Evolutionary conservation across 1,140 invertebrate genomes (phyloP), one percentile per base, ranked within the genome.

Genomic region (Penaeus indicus): DNA sequence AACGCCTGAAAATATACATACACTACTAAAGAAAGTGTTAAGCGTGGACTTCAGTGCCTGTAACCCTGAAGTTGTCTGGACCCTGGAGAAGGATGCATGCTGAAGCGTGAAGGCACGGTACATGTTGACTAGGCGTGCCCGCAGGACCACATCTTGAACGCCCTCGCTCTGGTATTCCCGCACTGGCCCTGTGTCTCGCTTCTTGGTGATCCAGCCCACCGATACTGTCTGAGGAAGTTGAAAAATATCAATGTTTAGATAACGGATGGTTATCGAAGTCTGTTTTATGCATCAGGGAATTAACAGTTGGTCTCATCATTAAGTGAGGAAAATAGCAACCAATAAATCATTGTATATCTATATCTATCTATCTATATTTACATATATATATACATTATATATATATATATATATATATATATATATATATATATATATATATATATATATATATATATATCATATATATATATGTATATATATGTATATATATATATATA

Each of bases 31-130:
- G 92, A 96, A 96, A 77, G 94, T 92, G 85, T 95, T 94, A 21
- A 97, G 92, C 90, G 95, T 95, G 87, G 94, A 94, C 92, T 94
- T 94, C n/a, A 97, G 93, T 72, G 93, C 91, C 77, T 94, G 93
- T 4, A 94, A 93, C 92, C 93, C 93, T 62, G 93, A 93, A 86
- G 93, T 94, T 42, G 92, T 91, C 21, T 95, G 92, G 86, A 95
- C 94, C 42, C 92, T 92, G 72, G 93, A 91, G 91, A 97, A 96
- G n/a, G 95, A 95, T 18, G 96, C 96, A 94, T 95, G 95, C 91
- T 96, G 96, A 62, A 97, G 92, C 92, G 95, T 93, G 92, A 96
- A 97, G 94, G 96, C 95, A 84, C 94, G 93, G 92, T 97, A 97
- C 27, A 95, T 94, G 92, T 96, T 96, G 91, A 94, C 94, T 1